phyloP scores from a whole-genome alignment of 35 echinoderm and acorn worm genomes.

The Apostichopus parvimensis region DNA sequence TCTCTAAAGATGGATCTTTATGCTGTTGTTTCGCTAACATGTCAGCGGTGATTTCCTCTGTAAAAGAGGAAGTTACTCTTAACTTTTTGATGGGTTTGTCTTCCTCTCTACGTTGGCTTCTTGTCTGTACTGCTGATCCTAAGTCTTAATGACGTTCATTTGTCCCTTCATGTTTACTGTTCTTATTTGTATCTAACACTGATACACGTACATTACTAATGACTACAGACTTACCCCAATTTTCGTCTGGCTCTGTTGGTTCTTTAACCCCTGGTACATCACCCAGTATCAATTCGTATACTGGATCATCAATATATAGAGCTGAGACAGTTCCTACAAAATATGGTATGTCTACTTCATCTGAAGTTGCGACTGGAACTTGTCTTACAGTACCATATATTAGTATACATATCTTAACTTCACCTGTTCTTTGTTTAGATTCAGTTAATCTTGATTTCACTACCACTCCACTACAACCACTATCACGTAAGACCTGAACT shows the following conservation, averaged over 20 bases:
- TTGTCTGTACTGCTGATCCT: not conserved
- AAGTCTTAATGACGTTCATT: not conserved
- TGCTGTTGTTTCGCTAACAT: not conserved
- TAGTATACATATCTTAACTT: not conserved
- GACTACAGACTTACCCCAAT: no score
- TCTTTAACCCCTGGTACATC: not conserved
- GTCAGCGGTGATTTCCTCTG: not conserved
- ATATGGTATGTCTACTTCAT: not conserved
- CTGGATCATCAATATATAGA: not conserved
- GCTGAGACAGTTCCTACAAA: not conserved
- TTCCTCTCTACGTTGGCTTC: not conserved
- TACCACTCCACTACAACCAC: conserved; percentile 17
- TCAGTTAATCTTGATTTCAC: not conserved
- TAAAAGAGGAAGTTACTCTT: not conserved
- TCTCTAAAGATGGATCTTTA: not conserved
- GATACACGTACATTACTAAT: no score
- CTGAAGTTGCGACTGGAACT: not conserved
- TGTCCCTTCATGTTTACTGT: no score
- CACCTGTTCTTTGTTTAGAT: not conserved
- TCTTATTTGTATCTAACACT: no score
- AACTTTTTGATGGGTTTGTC: not conserved
- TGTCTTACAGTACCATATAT: conserved; percentile 27
- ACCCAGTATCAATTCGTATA: not conserved
- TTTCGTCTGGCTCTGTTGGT: no score
- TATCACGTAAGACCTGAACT: conserved; percentile 17